Evolutionary conservation across 1,140 invertebrate genomes (phyloP).

Genomic region (Phthorimaea operculella): DNA sequence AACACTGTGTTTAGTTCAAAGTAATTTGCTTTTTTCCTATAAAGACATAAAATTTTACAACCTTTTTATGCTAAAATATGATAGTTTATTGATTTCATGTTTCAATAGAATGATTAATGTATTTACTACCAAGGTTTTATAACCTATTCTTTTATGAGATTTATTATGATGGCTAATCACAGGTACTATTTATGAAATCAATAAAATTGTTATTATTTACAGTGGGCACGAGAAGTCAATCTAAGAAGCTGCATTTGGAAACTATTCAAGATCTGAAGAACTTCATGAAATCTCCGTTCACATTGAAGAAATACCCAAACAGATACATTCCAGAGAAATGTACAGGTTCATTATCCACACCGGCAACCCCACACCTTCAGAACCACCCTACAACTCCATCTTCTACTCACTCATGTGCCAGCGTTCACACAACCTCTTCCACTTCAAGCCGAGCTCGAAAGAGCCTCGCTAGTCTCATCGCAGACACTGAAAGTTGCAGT

Average conservation of each 20-base stretch:
- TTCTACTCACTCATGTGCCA: constrained; percentile 53
- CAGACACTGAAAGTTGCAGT: constrained; percentile 63
- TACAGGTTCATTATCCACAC: constrained; percentile 46
- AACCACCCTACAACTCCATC: constrained; percentile 52
- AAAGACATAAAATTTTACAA: too few species aligned
- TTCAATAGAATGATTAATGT: too few species aligned
- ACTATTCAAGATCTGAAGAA: constrained; percentile 45
- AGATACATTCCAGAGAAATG: constrained; percentile 40
- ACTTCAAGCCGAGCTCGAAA: constrained; percentile 52
- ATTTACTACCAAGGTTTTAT: too few species aligned
- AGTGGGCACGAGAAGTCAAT: constrained; percentile 38
- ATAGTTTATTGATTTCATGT: too few species aligned
- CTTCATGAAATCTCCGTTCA: constrained; percentile 61
- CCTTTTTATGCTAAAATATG: too few species aligned
- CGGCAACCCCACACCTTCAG: constrained; percentile 48
- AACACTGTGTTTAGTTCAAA: too few species aligned
- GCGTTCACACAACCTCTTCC: constrained; percentile 49
- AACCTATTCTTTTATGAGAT: too few species aligned
- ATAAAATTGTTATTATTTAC: neutral
- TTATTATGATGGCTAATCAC: too few species aligned
- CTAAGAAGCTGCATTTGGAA: constrained; percentile 37
- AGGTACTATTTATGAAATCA: too few species aligned
- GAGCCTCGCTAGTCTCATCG: constrained; percentile 54
- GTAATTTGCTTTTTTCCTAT: too few species aligned
- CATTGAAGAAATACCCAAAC: constrained; percentile 54